These are phyloP conservation scores for Hydroisotoma schaefferi DNA, from an alignment of 2,888 invertebrate species.

Conservation along the genomic window DNA sequence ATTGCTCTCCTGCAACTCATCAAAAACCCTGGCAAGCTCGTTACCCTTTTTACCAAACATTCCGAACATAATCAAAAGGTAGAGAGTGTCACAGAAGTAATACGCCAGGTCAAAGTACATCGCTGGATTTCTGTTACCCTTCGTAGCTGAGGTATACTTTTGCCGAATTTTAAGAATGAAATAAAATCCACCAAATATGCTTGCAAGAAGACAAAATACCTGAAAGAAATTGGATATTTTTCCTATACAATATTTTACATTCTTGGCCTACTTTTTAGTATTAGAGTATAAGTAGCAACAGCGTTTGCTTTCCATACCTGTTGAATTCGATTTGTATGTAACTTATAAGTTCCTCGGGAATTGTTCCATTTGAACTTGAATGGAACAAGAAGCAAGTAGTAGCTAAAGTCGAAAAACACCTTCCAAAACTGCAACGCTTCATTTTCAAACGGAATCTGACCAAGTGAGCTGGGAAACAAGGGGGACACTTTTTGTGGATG, in stretches of 20 bases:
- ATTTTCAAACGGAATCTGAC: background rate
- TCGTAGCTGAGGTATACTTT: background rate
- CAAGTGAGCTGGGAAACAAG: background rate
- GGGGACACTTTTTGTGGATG: background rate
- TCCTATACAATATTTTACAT: background rate
- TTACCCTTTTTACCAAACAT: background rate
- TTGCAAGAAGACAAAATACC: background rate
- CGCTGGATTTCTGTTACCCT: conserved; percentile 1
- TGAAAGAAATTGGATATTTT: background rate
- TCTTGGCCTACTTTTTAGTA: background rate
- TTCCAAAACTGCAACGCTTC: conserved; percentile 16
- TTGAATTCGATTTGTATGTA: conserved; percentile 1
- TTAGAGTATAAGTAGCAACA: too few relatives aligned
- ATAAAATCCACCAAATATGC: conserved; percentile 5
- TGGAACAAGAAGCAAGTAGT: conserved; percentile 11
- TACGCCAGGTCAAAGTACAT: conserved; percentile 18
- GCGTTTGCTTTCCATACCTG: too few relatives aligned
- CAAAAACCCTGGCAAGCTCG: conserved; percentile 3
- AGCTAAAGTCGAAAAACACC: conserved; percentile 18
- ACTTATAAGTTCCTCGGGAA: background rate
- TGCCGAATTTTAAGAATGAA: conserved; percentile 9
- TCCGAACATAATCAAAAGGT: conserved; percentile 8
- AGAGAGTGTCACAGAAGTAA: conserved; percentile 22
- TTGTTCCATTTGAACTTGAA: conserved; percentile 11
- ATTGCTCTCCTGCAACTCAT: conserved; percentile 10